Conservation (phyloP, 2,797 vertebrate species). For the Fundulus diaphanus region DNA sequence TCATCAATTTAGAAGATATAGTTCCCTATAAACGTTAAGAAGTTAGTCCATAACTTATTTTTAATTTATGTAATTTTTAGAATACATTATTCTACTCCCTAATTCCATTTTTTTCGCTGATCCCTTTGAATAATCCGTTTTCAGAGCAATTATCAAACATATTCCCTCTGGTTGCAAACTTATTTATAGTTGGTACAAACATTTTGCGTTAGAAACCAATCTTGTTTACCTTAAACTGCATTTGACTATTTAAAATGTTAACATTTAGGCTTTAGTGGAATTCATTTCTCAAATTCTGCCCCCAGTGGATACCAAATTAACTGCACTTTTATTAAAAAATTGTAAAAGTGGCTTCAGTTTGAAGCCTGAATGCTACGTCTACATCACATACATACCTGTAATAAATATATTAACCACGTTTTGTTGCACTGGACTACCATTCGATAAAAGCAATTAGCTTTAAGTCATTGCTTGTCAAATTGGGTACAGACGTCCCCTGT, state of each 20-base stretch:
- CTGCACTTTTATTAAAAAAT: not conserved
- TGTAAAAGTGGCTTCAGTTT: not conserved
- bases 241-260: too few relatives aligned
- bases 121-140: not conserved
- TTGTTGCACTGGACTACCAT: too few relatives aligned
- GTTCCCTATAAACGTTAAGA: not conserved
- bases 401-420: too few relatives aligned
- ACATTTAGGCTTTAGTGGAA: not conserved
- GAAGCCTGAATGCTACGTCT: not conserved
- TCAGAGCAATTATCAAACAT: too few relatives aligned
- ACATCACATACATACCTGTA: too few relatives aligned
- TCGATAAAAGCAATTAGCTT: too few relatives aligned
- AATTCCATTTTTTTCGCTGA: not conserved
- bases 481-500: too few relatives aligned
- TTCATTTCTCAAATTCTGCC: not conserved
- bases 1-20: not conserved
- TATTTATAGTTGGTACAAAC: too few relatives aligned
- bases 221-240: too few relatives aligned
- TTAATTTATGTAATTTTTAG: not conserved
- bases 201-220: too few relatives aligned
- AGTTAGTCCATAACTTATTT: not conserved
- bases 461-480: too few relatives aligned
- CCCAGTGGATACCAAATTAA: not conserved
- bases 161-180: too few relatives aligned
- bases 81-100: not conserved